Base-by-base conservation (phyloP, 2,797 vertebrate species). In the Phataginus tricuspis region DNA sequence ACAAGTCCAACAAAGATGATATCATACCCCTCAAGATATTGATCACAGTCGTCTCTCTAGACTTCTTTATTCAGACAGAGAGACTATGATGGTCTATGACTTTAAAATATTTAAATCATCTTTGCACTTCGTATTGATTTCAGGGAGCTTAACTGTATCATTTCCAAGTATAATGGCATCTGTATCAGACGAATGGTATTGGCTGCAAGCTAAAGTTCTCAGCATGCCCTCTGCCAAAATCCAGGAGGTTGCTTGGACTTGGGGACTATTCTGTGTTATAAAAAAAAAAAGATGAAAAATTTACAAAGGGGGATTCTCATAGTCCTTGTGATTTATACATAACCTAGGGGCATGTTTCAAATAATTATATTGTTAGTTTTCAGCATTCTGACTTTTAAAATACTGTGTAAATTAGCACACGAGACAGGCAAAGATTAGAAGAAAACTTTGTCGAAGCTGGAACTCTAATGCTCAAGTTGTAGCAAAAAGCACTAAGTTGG, bases 21-120 rank as follows among this genome's bases (percentile, higher is more conserved):
- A 27, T 25, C 42, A 42, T 45, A 29, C 25, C 57, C 39, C 34
- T 75, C 5, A 5, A 29, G 90, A 72, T 86, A 64, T 3, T 42
- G 42, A 92, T 49, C 42, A 86, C 4, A 3, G 27, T 53, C 63
- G 55, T 84, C 74, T 45, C 59, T 49, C 14, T 57, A 91, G 85
- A 86, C 27, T 39, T 21, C 66, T 86, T 95, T 69, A 84, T 39
- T 72, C 59, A 57, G 31, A 42, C 37, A 55, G n/a, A 71, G 55
- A 82, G 69, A 94, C 80, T 95, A 88, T 49, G 86, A 86, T 86
- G 71, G 8, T 53, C 78, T 78, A 37, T 1, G 37, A 95, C 57
- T 82, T 96, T 85, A 91, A 95, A 96, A 94, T 97, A 95, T 91
- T 96, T 91, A 92, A 95, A 72, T 31, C 49, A 89, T 78, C 82